Evolutionary conservation across 2,113 vertebrate species (phyloP), one percentile per base, ranked within the genome.

Genomic region (Spilogale gracilis): DNA sequence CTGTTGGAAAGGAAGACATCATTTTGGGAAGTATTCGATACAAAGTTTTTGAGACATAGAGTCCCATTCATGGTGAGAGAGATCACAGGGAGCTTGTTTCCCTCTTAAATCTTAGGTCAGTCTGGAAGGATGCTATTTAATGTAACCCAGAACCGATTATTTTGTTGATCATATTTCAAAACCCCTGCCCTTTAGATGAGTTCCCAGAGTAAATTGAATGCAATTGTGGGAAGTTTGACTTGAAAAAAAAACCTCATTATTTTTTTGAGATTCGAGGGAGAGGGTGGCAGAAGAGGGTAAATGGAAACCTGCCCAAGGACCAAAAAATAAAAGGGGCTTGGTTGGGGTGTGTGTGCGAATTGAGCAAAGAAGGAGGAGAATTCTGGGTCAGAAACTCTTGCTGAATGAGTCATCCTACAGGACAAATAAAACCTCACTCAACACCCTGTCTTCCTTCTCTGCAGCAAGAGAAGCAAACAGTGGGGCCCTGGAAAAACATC

Each of bases 361-460:
- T 90, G 84, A 95, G 89, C 85, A 92, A 97, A 96, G 63, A 92
- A 88, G 85, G 89, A 38, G 13, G n/a, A 86, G 91, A 89, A 96
- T 94, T 96, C 86, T 92, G 94, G 94, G 90, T 98, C 93, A 97
- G 98, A 98, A 99, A 98, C 96, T 98, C 98, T 98, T 98, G 94
- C 96, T 89, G 97, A 95, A 94, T 99, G 98, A 98, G 96, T 99
- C 98, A 99, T 58, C 76, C 94, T 84, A 60, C 96, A 82, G 97
- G 98, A 98, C 98, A 99, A 98, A 98, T 38, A 98, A 98, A 98
- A 98, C 96, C 97, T 98, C 98, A 97, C 98, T 98, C 98, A 98
- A 98, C 98, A 97, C 98, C 98, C 98, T 93, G 97, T 97, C 98
- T 98, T 98, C 97, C 98, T 98, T 98, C 98, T 98, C 96, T 98